Evolutionary conservation across 2,113 vertebrate species (phyloP).

Genomic region (Anser brachyrhynchus): DNA sequence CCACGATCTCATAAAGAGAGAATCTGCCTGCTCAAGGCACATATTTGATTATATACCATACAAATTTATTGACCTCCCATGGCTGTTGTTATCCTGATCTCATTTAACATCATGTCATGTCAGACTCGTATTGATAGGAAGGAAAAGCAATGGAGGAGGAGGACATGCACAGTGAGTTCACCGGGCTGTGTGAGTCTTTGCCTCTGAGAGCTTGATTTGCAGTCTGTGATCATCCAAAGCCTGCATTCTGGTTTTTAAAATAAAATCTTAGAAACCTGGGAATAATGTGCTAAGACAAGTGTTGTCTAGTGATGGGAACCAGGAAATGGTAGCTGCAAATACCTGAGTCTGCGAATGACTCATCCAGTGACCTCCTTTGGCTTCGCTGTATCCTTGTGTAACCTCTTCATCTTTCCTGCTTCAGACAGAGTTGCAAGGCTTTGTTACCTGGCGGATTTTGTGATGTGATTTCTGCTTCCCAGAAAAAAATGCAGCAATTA

Average conservation of each 20-base stretch:
- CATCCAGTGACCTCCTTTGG: conserved; percentile 54
- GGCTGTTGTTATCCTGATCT: conserved; percentile 13
- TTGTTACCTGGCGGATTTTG: conserved; percentile 34
- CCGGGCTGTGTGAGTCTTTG: neutral
- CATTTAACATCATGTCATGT: neutral
- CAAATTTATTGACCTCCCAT: conserved; percentile 24
- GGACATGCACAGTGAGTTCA: neutral
- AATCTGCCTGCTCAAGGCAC: conserved; percentile 6
- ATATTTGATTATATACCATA: neutral
- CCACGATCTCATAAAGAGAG: conserved; percentile 37
- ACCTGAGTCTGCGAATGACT: conserved; percentile 46
- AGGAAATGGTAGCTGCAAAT: conserved; percentile 59
- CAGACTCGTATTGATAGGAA: neutral
- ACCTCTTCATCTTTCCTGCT: conserved; percentile 16
- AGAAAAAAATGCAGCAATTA: conserved; percentile 18
- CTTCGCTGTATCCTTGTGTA: conserved; percentile 36
- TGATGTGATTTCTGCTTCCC: conserved; percentile 4
- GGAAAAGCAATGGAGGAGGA: neutral
- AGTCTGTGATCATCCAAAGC: neutral
- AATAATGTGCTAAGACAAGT: conserved; percentile 58
- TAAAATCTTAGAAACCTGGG: conserved; percentile 53
- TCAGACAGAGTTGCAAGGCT: neutral
- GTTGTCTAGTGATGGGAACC: conserved; percentile 59
- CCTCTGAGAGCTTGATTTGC: neutral
- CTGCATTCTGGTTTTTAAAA: conserved; percentile 31